A percentile compares a stretch with the other conserved stretches of the same genome.
Conservation (phyloP, 2,113 vertebrate genomes). For the Halcyon malimbica region DNA sequence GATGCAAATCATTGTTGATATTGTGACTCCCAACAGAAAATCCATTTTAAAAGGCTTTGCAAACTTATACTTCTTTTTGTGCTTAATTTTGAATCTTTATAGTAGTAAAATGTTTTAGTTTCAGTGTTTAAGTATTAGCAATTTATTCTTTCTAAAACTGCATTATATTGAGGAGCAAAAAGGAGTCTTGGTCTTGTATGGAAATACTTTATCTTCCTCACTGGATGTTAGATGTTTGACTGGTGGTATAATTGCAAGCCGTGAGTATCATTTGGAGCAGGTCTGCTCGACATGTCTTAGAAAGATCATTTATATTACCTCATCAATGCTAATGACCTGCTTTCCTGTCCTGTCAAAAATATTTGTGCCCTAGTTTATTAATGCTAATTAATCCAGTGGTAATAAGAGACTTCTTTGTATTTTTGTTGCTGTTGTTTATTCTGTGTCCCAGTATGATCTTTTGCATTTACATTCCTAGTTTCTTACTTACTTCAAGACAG, state of each 20-base stretch:
- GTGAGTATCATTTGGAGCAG: background rate
- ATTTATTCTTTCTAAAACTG: conserved; percentile 29
- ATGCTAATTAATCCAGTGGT: conserved; percentile 64
- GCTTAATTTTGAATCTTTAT: background rate
- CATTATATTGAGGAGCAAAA: background rate
- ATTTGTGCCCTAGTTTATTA: conserved; percentile 48
- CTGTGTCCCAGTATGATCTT: background rate
- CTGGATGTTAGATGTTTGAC: background rate
- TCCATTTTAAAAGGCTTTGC: conserved; percentile 9
- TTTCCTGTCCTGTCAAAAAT: conserved; percentile 47
- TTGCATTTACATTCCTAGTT: background rate
- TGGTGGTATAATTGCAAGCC: conserved; percentile 40
- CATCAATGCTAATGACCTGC: conserved; percentile 18
- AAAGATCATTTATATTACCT: conserved; percentile 38
- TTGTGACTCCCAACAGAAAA: conserved; percentile 59
- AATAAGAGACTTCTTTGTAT: conserved; percentile 42
- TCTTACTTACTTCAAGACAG: background rate
- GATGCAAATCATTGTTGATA: conserved; percentile 62
- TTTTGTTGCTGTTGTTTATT: conserved; percentile 33
- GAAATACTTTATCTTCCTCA: background rate
- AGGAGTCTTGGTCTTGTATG: background rate
- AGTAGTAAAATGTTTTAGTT: background rate
- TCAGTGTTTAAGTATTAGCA: background rate
- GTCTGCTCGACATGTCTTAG: background rate
- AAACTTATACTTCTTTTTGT: background rate